Percentiles rank a stretch among this genome's conserved stretches.
Conservation (phyloP, 2,888 invertebrate genomes). For the Meghimatium bilineatum region DNA sequence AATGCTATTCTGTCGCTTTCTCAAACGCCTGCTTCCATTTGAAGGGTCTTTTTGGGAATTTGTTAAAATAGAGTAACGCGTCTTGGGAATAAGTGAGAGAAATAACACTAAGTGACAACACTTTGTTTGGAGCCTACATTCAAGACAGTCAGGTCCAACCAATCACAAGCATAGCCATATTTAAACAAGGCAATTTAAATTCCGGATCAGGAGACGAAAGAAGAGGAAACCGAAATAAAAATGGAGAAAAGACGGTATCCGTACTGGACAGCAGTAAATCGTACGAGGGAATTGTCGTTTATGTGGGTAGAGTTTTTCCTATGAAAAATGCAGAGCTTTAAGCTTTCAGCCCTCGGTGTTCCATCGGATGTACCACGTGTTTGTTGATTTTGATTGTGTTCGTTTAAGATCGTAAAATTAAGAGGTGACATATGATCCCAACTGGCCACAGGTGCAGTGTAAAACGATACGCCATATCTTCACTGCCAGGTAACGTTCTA, state of each 20-base stretch:
- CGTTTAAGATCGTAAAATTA: conserved; percentile 24
- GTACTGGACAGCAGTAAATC: background rate
- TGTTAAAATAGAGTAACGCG: conserved; percentile 5
- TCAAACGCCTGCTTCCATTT: background rate
- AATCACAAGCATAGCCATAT: background rate
- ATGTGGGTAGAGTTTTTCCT: background rate
- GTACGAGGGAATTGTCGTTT: background rate
- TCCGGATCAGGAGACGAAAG: background rate
- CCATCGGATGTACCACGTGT: background rate
- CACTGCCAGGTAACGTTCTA: background rate
- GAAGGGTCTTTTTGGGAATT: background rate
- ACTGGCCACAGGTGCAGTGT: conserved; percentile 29
- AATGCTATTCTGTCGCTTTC: background rate
- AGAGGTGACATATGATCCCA: conserved; percentile 17
- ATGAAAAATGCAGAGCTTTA: background rate
- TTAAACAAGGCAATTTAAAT: conserved; percentile 37
- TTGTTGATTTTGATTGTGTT: conserved; percentile 30
- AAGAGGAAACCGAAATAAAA: background rate
- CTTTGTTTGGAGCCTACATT: background rate
- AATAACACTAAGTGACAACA: background rate
- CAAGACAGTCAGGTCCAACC: background rate
- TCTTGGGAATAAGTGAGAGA: background rate
- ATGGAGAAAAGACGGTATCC: background rate
- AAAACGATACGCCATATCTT: conserved; percentile 8
- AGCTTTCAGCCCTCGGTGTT: background rate